Conservation (phyloP, 1,140 invertebrate genomes). For the Telenomus remus region DNA sequence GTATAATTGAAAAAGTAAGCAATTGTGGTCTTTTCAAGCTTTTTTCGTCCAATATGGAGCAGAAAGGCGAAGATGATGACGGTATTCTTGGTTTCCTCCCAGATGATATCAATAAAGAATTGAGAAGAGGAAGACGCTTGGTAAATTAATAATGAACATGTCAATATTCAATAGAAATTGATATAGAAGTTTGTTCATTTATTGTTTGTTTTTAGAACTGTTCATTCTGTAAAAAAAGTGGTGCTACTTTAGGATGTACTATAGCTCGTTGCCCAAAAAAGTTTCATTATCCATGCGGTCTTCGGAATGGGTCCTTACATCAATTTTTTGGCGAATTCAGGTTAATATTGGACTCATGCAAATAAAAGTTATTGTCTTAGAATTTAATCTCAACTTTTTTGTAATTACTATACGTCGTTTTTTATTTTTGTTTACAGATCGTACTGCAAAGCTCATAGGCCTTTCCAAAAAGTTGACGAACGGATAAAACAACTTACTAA, state of each 20-base stretch:
- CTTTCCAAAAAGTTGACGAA: slow-evolving; percentile 73
- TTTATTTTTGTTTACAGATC: too few relatives aligned
- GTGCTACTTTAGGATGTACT: slow-evolving; percentile 80
- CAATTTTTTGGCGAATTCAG: slow-evolving; percentile 80
- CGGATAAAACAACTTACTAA: slow-evolving; percentile 49
- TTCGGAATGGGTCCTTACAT: slow-evolving; percentile 75
- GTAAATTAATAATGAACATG: too few relatives aligned
- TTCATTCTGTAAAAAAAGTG: slow-evolving; percentile 77
- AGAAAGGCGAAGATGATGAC: slow-evolving; percentile 77
- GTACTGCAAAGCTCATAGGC: slow-evolving; percentile 78
- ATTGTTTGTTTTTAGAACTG: slow-evolving; percentile 73
- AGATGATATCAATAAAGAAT: slow-evolving; percentile 78
- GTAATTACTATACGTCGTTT: slow-evolving; percentile 13
- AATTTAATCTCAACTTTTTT: slow-evolving; percentile 5
- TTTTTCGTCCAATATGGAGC: slow-evolving; percentile 79
- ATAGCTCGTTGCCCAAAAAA: slow-evolving; percentile 75
- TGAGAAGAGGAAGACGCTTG: slow-evolving; percentile 76
- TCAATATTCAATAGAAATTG: slow-evolving; percentile 8
- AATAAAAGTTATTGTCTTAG: too few relatives aligned
- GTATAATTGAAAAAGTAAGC: slow-evolving; percentile 3
- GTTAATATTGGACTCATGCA: slow-evolving; percentile 66
- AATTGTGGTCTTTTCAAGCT: slow-evolving; percentile 73
- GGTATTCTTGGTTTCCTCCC: slow-evolving; percentile 80
- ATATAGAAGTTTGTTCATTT: slow-evolving; percentile 15
- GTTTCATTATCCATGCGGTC: slow-evolving; percentile 81